phyloP scores from a whole-genome alignment of 2,888 invertebrate species.

The Calephelis perditalis region DNA sequence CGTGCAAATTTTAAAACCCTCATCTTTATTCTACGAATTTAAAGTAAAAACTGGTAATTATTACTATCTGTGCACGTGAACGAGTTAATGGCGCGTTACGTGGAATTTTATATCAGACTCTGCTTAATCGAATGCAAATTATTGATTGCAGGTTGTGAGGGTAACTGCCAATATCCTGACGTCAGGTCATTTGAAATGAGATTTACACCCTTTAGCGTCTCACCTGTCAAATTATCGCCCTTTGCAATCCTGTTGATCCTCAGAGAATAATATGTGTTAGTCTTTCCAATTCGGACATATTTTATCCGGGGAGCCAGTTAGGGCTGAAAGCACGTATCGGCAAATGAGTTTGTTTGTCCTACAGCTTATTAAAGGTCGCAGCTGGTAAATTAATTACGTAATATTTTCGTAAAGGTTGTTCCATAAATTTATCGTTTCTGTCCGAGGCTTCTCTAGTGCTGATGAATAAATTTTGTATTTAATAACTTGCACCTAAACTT shows the following conservation, averaged over 20 bases:
- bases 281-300: conserved; percentile 28
- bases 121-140: conserved; percentile 24
- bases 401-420: not conserved
- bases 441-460: too few relatives aligned
- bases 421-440: not conserved
- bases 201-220: conserved; percentile 26
- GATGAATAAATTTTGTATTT: too few relatives aligned
- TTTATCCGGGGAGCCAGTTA: conserved; percentile 11
- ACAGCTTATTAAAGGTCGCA: conserved; percentile 3
- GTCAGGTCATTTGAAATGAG: conserved; percentile 58
- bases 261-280: conserved; percentile 29
- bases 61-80: conserved; percentile 26
- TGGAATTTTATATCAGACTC: conserved; percentile 30
- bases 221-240: conserved; percentile 58
- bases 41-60: conserved; percentile 26
- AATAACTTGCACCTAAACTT: too few relatives aligned
- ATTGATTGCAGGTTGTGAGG: conserved; percentile 16
- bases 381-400: conserved; percentile 5
- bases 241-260: conserved; percentile 36
- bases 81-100: conserved; percentile 30
- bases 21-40: not conserved
- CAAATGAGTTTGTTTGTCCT: conserved; percentile 15
- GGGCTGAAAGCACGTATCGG: conserved; percentile 14
- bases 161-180: conserved; percentile 20
- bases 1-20: not conserved